Conservation (phyloP, 2,113 vertebrate genomes). For the Pelusios castaneus region DNA sequence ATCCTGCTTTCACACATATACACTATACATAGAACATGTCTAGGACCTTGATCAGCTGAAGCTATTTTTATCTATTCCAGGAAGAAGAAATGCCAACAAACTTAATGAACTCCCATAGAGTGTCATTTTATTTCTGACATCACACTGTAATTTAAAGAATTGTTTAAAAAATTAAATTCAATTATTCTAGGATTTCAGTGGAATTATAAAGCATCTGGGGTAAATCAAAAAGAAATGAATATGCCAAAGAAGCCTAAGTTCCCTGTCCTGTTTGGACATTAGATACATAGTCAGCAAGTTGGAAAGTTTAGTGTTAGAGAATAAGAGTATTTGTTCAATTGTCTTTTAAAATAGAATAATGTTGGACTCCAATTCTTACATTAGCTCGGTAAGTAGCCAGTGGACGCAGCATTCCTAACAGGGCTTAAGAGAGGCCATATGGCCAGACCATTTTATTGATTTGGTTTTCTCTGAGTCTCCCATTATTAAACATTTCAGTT, state of each 20-base stretch:
- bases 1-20: background rate
- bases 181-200: conserved; percentile 45
- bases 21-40: background rate
- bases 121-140: conserved; percentile 22
- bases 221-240: conserved; percentile 37
- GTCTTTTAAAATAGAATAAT: background rate
- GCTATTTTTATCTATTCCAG: background rate
- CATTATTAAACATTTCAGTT: conserved; percentile 19
- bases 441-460: background rate
- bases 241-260: background rate
- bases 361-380: background rate
- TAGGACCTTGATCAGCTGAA: background rate
- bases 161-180: conserved; percentile 62
- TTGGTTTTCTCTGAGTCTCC: background rate
- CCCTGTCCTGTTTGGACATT: background rate
- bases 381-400: accelerated
- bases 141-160: conserved; percentile 57
- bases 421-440: background rate
- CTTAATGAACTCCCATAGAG: conserved; percentile 11
- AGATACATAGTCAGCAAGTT: background rate
- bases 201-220: conserved; percentile 40
- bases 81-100: background rate
- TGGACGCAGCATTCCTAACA: background rate
- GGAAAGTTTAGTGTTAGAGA: background rate
- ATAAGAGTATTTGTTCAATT: background rate